Percentiles rank a stretch among this genome's conserved stretches.
Evolutionary conservation across 23 tunicate genomes (phyloP).

Genomic region (Trididemnum nubilum): DNA sequence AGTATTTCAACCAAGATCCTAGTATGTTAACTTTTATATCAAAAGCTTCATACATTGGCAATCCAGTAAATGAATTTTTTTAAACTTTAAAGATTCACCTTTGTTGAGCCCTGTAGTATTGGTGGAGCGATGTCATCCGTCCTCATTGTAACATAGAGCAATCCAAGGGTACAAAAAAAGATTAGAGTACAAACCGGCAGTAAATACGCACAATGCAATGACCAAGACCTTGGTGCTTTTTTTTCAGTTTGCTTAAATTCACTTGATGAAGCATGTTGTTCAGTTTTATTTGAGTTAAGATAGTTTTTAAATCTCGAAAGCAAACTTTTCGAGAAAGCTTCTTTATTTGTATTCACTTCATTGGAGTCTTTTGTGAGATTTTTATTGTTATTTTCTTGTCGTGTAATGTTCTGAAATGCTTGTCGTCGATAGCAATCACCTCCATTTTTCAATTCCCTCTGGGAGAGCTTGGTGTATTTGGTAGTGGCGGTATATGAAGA

Average conservation of each 20-base stretch:
- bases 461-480: background rate
- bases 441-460: background rate
- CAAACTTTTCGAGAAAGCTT: background rate
- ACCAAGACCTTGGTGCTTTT: slow-evolving; percentile 35
- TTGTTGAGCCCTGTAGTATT: background rate
- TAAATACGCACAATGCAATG: slow-evolving; percentile 63
- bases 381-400: background rate
- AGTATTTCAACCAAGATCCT: too few species aligned
- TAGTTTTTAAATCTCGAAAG: background rate
- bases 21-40: too few species aligned
- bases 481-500: background rate
- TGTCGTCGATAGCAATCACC: slow-evolving; percentile 3
- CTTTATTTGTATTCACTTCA: background rate
- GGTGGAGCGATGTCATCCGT: slow-evolving; percentile 39
- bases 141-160: slow-evolving; percentile 72
- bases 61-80: too few species aligned
- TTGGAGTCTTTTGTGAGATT: background rate
- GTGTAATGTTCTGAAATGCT: background rate
- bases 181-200: slow-evolving; percentile 67
- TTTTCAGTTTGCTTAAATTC: background rate
- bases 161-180: slow-evolving; percentile 77
- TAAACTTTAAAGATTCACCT: too few species aligned
- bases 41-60: too few species aligned
- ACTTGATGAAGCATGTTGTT: background rate
- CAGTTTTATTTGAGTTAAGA: background rate